These are phyloP conservation scores for Eristalis arbustorum DNA, from an alignment of 2,888 invertebrate species.

Conservation along the genomic window DNA sequence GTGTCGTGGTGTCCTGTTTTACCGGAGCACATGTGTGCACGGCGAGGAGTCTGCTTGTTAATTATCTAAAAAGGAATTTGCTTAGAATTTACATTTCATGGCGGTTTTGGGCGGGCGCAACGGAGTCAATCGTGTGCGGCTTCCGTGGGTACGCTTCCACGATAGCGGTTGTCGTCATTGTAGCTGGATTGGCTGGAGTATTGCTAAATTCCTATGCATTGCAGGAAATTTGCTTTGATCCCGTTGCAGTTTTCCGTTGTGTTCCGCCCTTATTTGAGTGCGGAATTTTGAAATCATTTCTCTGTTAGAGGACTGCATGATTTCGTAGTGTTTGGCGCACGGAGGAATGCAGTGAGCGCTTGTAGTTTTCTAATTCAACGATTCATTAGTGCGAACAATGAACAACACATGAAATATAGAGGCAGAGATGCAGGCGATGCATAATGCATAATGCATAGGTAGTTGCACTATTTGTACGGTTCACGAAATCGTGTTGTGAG, in stretches of 20 bases:
- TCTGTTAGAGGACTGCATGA: not conserved
- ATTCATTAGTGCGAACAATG: slow-evolving; percentile 45
- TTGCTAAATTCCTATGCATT: slow-evolving; percentile 35
- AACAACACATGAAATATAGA: slow-evolving; percentile 39
- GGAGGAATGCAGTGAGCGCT: not conserved
- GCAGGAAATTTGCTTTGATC: slow-evolving; percentile 10
- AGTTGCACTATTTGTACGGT: not conserved
- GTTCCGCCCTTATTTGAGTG: slow-evolving; percentile 20
- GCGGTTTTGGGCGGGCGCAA: not conserved
- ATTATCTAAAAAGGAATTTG: slow-evolving; percentile 56
- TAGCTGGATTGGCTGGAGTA: not conserved
- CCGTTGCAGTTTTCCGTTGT: not conserved
- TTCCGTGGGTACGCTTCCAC: not conserved
- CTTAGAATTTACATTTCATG: slow-evolving; percentile 39
- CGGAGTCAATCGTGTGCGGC: not conserved
- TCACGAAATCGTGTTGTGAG: not conserved
- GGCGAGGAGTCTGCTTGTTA: slow-evolving; percentile 39
- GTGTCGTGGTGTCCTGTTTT: not conserved
- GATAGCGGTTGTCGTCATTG: not conserved
- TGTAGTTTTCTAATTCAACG: slow-evolving; percentile 30
- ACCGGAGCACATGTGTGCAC: slow-evolving; percentile 17
- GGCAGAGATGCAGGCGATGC: not conserved
- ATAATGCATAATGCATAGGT: not conserved
- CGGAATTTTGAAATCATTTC: slow-evolving; percentile 36
- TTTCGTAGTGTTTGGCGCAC: slow-evolving; percentile 13